These are phyloP conservation scores for Montipora sp. DNA, from an alignment of 64 coral and sea anemone genomes.

Conservation along the genomic window DNA sequence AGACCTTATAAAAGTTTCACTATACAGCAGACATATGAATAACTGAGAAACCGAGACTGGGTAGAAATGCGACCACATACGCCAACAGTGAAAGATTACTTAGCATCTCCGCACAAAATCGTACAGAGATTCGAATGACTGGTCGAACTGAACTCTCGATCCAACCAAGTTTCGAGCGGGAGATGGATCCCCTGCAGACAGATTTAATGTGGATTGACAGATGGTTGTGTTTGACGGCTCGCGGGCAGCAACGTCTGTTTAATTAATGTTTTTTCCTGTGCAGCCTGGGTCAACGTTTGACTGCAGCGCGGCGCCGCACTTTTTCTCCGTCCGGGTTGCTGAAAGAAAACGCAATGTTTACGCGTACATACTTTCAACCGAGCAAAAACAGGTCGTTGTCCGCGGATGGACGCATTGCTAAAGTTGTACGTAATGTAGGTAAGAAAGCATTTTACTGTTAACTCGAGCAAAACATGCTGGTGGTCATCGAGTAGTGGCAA, in stretches of 20 bases:
- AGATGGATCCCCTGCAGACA: neutral
- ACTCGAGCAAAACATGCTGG: no score
- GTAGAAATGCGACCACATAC: neutral
- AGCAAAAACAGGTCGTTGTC: slow-evolving; percentile 15
- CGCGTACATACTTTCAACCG: neutral
- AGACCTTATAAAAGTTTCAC: neutral
- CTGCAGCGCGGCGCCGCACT: neutral
- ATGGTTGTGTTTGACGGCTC: neutral
- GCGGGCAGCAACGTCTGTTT: neutral
- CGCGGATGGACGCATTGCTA: slow-evolving; percentile 10
- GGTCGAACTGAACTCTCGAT: neutral
- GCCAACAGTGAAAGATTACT: neutral
- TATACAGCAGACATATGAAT: neutral
- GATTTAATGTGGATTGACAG: neutral
- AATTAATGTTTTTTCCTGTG: neutral
- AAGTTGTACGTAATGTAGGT: neutral
- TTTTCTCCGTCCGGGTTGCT: neutral
- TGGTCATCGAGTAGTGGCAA: no score
- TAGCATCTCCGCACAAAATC: neutral
- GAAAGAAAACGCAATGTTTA: slow-evolving; percentile 4
- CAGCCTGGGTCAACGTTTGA: neutral
- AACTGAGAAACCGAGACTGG: neutral
- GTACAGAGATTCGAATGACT: neutral
- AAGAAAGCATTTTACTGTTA: neutral
- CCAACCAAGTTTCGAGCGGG: neutral